These are phyloP conservation scores for Gopherus flavomarginatus DNA, from an alignment of 2,113 vertebrate genomes.

Conservation along the genomic window DNA sequence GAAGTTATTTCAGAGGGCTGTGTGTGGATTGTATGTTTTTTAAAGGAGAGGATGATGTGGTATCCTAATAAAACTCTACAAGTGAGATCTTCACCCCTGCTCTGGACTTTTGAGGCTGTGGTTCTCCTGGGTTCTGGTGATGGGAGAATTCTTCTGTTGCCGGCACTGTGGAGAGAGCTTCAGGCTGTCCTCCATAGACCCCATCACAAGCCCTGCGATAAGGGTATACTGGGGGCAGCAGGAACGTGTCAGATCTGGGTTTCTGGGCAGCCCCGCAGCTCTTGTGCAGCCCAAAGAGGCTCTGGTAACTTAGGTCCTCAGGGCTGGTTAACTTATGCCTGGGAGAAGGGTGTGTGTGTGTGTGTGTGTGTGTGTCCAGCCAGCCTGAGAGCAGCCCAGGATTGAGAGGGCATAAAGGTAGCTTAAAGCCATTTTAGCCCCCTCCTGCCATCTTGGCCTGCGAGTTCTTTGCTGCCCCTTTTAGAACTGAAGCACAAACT, in stretches of 20 bases:
- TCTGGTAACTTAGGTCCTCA: background rate
- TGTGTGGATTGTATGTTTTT: background rate
- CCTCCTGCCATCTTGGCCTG: background rate
- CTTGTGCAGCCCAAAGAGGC: background rate
- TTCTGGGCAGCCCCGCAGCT: background rate
- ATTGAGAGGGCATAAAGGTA: background rate
- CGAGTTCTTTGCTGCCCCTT: background rate
- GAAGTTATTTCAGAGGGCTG: background rate
- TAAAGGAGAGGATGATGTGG: background rate
- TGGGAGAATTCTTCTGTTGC: background rate
- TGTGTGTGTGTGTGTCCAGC: background rate
- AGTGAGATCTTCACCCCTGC: background rate
- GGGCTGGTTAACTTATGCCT: background rate
- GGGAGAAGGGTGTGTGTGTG: background rate
- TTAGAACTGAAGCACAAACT: background rate
- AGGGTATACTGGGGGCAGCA: background rate
- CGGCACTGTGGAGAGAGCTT: background rate
- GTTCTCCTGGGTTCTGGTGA: background rate
- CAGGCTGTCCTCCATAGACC: rapidly evolving
- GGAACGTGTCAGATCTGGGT: background rate
- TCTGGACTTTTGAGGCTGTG: background rate
- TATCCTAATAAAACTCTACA: background rate
- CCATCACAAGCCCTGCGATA: rapidly evolving
- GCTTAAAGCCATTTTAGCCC: background rate
- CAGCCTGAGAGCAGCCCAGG: background rate